Conservation (phyloP, 2,888 invertebrate genomes). For the Cactoblastis cactorum region DNA sequence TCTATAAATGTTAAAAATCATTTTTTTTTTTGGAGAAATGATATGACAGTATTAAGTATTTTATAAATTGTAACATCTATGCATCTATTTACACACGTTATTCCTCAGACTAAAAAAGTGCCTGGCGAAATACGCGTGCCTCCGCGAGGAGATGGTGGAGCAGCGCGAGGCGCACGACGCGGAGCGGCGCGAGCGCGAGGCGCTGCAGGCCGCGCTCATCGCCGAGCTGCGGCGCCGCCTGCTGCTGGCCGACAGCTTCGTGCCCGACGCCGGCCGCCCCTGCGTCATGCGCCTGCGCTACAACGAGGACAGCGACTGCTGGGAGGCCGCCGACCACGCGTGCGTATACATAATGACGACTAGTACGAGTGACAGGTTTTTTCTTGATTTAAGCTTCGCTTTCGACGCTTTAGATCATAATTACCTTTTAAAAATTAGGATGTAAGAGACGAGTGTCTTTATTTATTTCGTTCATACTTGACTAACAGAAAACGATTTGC, state of each 20-base stretch:
- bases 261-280: conserved; percentile 80
- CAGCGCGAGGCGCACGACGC: conserved; percentile 90
- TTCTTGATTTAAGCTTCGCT: no score
- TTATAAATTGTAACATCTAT: no score
- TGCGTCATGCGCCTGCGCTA: conserved; percentile 80
- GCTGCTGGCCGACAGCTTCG: conserved; percentile 93
- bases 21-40: no score
- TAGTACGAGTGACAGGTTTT: no score
- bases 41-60: no score
- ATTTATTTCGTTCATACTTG: no score
- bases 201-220: conserved; percentile 89
- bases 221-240: conserved; percentile 93
- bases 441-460: no score
- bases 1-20: no score
- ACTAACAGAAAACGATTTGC: no score
- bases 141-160: conserved; percentile 72
- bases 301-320: conserved; percentile 57
- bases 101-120: conserved; percentile 94
- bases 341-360: neutral
- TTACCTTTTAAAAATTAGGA: no score
- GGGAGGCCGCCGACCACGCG: conserved; percentile 47
- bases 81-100: no score
- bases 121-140: conserved; percentile 87
- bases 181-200: conserved; percentile 95
- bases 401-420: no score